Base-by-base conservation (phyloP, 2,888 invertebrate species). In the Crocallis elinguaria region DNA sequence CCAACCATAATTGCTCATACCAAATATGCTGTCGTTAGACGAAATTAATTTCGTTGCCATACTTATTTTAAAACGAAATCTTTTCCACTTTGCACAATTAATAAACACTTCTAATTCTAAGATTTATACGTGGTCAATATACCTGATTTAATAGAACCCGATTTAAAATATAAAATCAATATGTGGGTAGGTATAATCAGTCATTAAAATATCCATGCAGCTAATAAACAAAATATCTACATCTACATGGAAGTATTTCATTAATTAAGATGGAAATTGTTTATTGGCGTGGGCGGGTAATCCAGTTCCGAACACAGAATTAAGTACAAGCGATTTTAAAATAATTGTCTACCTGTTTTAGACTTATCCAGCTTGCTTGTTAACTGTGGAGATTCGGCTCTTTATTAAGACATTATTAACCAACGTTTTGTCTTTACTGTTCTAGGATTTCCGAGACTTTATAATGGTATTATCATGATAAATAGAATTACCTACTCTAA, bases 181-280 rank as follows among this genome's bases (percentile, higher is more conserved):
- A 56, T 56, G 60, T 50, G 56, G 53, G 56, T 48, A 48, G 48
- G 44, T 48, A 50, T 51, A 53, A 53, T 56, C 44, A 54, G 45
- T 52, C 51, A 64, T 64, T 64, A 64, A 59, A 61, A 57, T 46
- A 56, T 53, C 49, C 41, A 60, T 60, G 58, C 53, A 63, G 52
- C 54, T 54, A 62, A 38, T 41, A 59, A 59, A 61, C 61, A 61
- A 64, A 64, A 60, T 57, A 63, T 58, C 54, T 35, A 48, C 46
- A 43, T 50, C 29, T 49, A 60, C 59, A 57, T 69, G 68, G 65
- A 75, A 71, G 65, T 72, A 75, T 73, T 78, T 78, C 75, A 73
- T 82, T 79, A 79, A 80, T 78, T 75, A 73, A 78, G 77, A 77
- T 79, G 72, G 73, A 76, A 76, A 81, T 75, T 73, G 75, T 73